Percentiles rank a stretch among this genome's conserved stretches.
These are phyloP conservation scores for Theonella swinhoei DNA, from an alignment of 37 sponge, comb jelly and placozoan species.

Conservation along the genomic window DNA sequence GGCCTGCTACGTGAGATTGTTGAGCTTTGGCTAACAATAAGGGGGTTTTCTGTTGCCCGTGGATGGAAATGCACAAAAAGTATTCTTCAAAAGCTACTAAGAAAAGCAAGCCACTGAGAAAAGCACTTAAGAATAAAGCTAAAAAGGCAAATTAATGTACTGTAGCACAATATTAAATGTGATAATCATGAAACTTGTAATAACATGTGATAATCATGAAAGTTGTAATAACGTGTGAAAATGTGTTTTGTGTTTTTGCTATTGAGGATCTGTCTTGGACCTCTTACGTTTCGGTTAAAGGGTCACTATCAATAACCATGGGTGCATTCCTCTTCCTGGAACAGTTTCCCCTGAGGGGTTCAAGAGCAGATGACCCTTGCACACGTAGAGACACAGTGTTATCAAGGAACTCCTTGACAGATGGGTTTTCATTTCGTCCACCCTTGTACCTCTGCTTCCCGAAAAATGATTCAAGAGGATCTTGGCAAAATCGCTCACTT, in stretches of 20 bases:
- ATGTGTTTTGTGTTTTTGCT: background rate
- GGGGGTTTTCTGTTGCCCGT: constrained; percentile 11
- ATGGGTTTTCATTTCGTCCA: constrained; percentile 18
- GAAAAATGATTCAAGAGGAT: constrained; percentile 14
- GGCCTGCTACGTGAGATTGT: constrained; percentile 18
- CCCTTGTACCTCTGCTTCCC: constrained; percentile 19
- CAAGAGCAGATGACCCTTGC: background rate
- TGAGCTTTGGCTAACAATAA: constrained; percentile 23
- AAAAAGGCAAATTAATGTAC: background rate
- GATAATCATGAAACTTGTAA: too few species aligned
- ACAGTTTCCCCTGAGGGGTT: background rate
- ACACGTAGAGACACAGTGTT: background rate
- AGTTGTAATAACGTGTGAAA: background rate
- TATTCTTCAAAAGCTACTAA: constrained; percentile 4
- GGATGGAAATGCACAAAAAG: constrained; percentile 5
- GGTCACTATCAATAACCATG: background rate
- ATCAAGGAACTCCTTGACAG: background rate
- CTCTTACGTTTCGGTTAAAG: background rate
- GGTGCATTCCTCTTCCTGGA: too few species aligned
- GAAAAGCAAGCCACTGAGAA: constrained; percentile 7
- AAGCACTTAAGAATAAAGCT: background rate
- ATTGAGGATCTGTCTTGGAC: background rate
- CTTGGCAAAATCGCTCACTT: background rate
- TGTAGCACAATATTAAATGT: background rate
- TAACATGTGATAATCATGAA: constrained; percentile 2